Base-by-base conservation (phyloP, 2,888 invertebrate genomes). In the Dione vanillae region DNA sequence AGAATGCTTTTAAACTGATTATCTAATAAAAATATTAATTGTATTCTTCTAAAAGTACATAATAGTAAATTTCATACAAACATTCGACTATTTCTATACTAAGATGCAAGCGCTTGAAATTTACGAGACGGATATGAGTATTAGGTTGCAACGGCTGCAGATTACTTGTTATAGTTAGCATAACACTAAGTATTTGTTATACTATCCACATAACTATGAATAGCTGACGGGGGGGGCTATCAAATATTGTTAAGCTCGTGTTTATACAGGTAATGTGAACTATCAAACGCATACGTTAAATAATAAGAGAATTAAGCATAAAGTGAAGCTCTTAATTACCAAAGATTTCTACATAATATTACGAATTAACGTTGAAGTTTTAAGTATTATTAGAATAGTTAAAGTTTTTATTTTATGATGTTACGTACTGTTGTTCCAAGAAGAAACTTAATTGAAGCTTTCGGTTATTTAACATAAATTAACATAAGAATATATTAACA, bases 51-150 rank as follows among this genome's bases (percentile, higher is more conserved):
- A 14, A 67, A 67, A 20, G 20, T 54, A 51, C 59, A 67, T 20
- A 67, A 67, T 45, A 58, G 40, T 51, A 62, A 49, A 67, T 47
- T 43, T 45, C 16, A 16, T 52, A 56, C 51, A 56, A 51, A 61
- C 65, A 20, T 19, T 72, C 61, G 58, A 64, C 65, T 70, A 66
- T 66, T 69, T 69, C 65, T 65, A 43, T 67, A 69, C 54, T 71
- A 67, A 67, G 71, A 74, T 72, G 72, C 72, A 72, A 67, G 65
- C 74, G 59, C 43, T 49, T 69, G 54, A 67, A 62, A 74, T 72
- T 70, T 54, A 70, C 65, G 58, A 47, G 43, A 54, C 58, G 67
- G 72, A 67, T 72, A 69, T 67, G 65, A 59, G 71, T 71, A 71
- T 71, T 59, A 65, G 65, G 64, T 69, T 67, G 69, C 69, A 49